Conservation (phyloP, 2,113 vertebrate genomes). For the Cynoglossus semilaevis region DNA sequence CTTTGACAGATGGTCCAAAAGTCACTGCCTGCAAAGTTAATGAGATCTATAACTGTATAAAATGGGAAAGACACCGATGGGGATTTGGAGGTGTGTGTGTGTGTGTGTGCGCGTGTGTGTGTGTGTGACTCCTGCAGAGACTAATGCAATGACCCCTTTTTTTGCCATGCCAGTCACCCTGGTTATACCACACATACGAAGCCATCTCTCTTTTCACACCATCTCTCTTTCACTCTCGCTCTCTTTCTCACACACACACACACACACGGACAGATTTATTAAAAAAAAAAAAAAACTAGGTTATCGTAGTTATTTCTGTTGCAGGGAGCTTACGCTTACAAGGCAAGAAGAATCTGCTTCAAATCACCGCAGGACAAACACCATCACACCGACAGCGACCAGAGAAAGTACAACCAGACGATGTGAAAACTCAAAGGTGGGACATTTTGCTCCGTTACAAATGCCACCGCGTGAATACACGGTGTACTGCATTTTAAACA, state of each 20-base stretch:
- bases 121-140: constrained; percentile 16
- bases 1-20: constrained; percentile 1
- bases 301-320: constrained; percentile 53
- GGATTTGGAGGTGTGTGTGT: constrained; percentile 7
- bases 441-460: not conserved
- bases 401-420: constrained; percentile 2
- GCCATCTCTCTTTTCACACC: constrained; percentile 9
- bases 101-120: constrained; percentile 19
- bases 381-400: constrained; percentile 11
- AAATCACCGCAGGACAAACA: constrained; percentile 39
- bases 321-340: constrained; percentile 46
- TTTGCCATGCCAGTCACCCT: constrained; percentile 16
- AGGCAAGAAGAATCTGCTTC: constrained; percentile 47
- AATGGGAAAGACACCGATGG: too few species aligned
- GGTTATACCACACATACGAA: constrained; percentile 6
- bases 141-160: constrained; percentile 28
- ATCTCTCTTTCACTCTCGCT: not conserved
- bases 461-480: constrained; percentile 16
- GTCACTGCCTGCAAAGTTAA: constrained; percentile 13
- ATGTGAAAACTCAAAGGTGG: constrained; percentile 6
- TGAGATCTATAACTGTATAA: constrained; percentile 20
- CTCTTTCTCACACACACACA: constrained; percentile 5
- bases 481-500: constrained; percentile 33
- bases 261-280: constrained; percentile 22
- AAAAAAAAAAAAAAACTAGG: constrained; percentile 51